A percentile compares a stretch with the other conserved stretches of the same genome.
Conservation (phyloP, 2,797 vertebrate genomes). For the Mormyrops boulengeri region DNA sequence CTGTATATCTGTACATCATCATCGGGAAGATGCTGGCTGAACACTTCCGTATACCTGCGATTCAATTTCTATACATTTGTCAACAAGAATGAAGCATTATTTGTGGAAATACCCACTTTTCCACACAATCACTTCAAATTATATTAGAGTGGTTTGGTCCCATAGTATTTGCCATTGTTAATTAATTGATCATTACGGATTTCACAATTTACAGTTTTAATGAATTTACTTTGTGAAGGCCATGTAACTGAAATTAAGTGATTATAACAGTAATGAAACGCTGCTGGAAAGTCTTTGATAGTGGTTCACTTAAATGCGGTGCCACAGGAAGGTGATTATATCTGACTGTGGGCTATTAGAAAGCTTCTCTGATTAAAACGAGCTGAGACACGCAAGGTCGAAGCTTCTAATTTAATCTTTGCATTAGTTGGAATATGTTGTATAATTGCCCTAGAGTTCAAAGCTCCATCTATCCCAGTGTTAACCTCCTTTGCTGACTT, state of each 20-base stretch:
- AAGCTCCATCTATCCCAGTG: conserved; percentile 17
- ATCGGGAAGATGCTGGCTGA: not conserved
- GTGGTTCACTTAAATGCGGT: not conserved
- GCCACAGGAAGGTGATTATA: not conserved
- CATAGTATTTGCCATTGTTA: not conserved
- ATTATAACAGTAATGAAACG: not conserved
- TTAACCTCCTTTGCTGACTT: conserved; percentile 19
- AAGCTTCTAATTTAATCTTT: conserved; percentile 13
- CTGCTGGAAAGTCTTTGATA: not conserved
- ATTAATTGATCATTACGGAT: not conserved
- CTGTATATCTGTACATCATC: not conserved
- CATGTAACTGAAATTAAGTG: not conserved
- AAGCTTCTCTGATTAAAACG: not conserved
- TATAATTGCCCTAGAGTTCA: conserved; percentile 32
- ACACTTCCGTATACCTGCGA: not conserved
- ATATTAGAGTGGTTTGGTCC: not conserved
- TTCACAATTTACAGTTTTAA: not conserved
- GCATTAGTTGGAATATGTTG: conserved; percentile 16
- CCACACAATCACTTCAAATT: not conserved
- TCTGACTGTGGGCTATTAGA: not conserved
- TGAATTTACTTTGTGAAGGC: not conserved
- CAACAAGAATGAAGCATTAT: not conserved
- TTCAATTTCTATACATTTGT: not conserved
- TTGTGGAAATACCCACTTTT: not conserved
- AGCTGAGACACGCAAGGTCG: conserved; percentile 9